Base-by-base conservation (phyloP, 2,888 invertebrate species). In the Stenodema calcarata region DNA sequence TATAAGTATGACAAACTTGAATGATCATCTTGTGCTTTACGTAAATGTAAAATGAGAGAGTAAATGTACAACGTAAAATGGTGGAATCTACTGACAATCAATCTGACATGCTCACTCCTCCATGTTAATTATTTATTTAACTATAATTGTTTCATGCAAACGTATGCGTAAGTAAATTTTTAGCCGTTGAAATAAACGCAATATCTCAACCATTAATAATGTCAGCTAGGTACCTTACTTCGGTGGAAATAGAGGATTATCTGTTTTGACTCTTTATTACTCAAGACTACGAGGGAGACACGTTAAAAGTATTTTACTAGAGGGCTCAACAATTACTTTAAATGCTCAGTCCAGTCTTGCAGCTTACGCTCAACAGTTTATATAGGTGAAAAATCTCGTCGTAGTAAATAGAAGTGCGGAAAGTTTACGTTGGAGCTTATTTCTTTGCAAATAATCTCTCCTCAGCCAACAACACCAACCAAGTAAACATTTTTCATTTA, bases 401-500 rank as follows among this genome's bases (percentile, higher is more conserved):
- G 18, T 62, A 62, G 11, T 23, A 6, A 27, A 12, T 6, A 62
- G 62, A 12, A 2, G 62, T 23, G 62, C 62, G 62, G 6, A 62
- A 50, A 50, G 50, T 80, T 80, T 80, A 50, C 50, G 50, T 80
- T 27, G 80, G 80, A 54, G 80, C 30, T 47, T 28, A 54, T 80
- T 80, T 54, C 30, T 80, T 54, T 14, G 7, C 16, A 47, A 18
- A 54, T 80, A 80, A 54, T 80, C 80, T 80, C 30, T n/a, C 80
- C 28, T 80, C 27, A 80, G 54, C 80, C 80, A 50, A 80, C 80
- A 80, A 54, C 54, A 80, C 30, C 54, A 27, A 50, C 28, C 80
- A 50, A 80, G 80, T 80, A 54, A 80, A 80, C 54, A 80, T 80
- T 80, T 80, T 80, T 54, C 80, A 80, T 80, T 80, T 80, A 80